Percentiles rank a stretch among this genome's conserved stretches.
These are phyloP conservation scores for Anodontia alba DNA, from an alignment of 2,888 invertebrate genomes.

Conservation along the genomic window DNA sequence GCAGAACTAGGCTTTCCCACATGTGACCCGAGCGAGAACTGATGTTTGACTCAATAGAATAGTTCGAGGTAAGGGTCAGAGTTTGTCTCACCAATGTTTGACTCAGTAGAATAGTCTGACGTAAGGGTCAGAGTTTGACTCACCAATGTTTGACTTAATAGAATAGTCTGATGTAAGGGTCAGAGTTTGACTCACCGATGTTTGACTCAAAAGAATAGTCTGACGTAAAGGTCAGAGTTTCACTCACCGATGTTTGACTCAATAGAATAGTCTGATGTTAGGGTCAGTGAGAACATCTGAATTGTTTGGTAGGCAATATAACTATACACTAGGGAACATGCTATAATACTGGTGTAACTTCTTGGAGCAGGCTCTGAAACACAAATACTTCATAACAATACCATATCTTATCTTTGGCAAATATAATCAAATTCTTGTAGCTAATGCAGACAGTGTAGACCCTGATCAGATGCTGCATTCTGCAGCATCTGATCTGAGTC, in stretches of 20 bases:
- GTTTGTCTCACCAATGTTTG: conserved; percentile 76
- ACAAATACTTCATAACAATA: background rate
- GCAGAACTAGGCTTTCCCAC: too few relatives aligned
- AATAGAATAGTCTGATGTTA: conserved; percentile 70
- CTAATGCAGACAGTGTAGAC: too few relatives aligned
- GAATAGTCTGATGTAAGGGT: conserved; percentile 58
- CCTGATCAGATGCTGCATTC: too few relatives aligned
- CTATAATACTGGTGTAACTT: conserved; percentile 45
- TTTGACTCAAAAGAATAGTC: conserved; percentile 73
- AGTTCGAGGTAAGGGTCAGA: conserved; percentile 67
- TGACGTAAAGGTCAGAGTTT: conserved; percentile 13
- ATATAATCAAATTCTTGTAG: too few relatives aligned
- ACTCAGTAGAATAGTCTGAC: conserved; percentile 69
- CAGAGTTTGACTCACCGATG: conserved; percentile 70
- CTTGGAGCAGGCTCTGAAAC: conserved; percentile 30
- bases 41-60: conserved; percentile 72
- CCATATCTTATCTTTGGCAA: too few relatives aligned
- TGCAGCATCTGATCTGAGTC: too few relatives aligned
- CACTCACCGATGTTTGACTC: conserved; percentile 73
- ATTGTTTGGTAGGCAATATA: conserved; percentile 74
- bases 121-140: conserved; percentile 67
- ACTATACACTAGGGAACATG: conserved; percentile 61
- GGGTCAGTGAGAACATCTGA: conserved; percentile 72
- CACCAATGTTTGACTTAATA: conserved; percentile 75
- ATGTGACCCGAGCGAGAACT: too few relatives aligned